phyloP scores from a whole-genome alignment of 2,113 vertebrate genomes.

The Phrynosoma platyrhinos region DNA sequence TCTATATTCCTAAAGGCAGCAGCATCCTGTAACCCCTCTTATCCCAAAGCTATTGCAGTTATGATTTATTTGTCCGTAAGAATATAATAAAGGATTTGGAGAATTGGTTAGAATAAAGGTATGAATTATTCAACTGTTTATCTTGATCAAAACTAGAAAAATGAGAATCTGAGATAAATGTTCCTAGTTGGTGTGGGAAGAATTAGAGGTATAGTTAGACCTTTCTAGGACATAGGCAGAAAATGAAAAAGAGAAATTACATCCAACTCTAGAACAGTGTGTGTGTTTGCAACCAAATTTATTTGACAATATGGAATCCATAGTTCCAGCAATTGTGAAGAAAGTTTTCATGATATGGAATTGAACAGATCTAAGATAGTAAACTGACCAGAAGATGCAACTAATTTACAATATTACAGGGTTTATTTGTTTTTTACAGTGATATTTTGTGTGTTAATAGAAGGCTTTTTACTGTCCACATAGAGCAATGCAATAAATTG shows the following conservation, averaged over 20 bases:
- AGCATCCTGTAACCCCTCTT: neutral
- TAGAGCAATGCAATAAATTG: conserved; percentile 6
- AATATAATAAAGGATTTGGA: conserved; percentile 20
- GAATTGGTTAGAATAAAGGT: conserved; percentile 19
- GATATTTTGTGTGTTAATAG: conserved; percentile 5
- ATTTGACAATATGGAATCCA: neutral
- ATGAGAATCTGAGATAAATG: conserved; percentile 16
- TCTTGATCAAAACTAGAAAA: conserved; percentile 26
- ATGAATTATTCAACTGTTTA: conserved; percentile 29
- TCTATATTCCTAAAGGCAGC: neutral
- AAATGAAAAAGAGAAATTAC: neutral
- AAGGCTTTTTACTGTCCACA: neutral
- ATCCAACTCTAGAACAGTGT: neutral
- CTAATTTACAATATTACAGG: neutral
- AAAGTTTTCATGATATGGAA: neutral
- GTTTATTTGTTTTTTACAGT: neutral
- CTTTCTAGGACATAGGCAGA: neutral
- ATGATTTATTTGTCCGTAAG: conserved; percentile 23
- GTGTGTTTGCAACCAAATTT: neutral
- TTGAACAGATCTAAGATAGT: neutral
- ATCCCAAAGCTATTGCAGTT: conserved; percentile 2
- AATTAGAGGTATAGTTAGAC: neutral
- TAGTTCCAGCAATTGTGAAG: neutral
- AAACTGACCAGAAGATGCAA: neutral
- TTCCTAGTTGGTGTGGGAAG: neutral